Evolutionary conservation across 2,888 invertebrate genomes (phyloP).

Genomic region (Drosophila parthenogenetica): DNA sequence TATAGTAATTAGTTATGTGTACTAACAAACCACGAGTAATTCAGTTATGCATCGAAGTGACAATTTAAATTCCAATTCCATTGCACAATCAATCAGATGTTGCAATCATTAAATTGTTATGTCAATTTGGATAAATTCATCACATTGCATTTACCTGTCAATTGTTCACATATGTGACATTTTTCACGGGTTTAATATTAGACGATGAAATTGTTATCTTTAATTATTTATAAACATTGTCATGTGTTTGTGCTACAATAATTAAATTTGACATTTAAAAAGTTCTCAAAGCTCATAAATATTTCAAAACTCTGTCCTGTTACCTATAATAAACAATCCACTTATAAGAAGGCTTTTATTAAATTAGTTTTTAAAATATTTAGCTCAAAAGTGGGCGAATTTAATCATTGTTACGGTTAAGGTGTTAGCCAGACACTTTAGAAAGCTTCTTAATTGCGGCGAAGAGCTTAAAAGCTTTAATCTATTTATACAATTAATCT

Average conservation of each 20-base stretch:
- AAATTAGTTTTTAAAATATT: no score
- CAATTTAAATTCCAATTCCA: constrained; percentile 37
- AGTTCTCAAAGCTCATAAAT: not conserved
- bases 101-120: constrained; percentile 54
- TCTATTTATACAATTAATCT: not conserved
- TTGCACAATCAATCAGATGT: constrained; percentile 38
- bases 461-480: not conserved
- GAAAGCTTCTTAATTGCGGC: not conserved
- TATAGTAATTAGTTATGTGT: constrained; percentile 7
- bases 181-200: constrained; percentile 15
- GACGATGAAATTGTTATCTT: constrained; percentile 15
- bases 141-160: constrained; percentile 36
- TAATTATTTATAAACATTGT: constrained; percentile 23
- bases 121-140: constrained; percentile 39
- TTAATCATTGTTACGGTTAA: no score
- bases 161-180: constrained; percentile 2
- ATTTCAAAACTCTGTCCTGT: not conserved
- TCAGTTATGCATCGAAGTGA: constrained; percentile 21
- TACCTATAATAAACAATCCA: not conserved
- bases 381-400: no score
- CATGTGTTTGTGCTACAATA: constrained; percentile 1
- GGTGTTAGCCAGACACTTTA: not conserved
- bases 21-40: constrained; percentile 13
- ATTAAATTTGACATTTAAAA: not conserved
- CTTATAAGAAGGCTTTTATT: no score